Evolutionary conservation across 2,797 vertebrate species (phyloP), one percentile per base, ranked within the genome.

Genomic region (Threskiornis aethiopicus): DNA sequence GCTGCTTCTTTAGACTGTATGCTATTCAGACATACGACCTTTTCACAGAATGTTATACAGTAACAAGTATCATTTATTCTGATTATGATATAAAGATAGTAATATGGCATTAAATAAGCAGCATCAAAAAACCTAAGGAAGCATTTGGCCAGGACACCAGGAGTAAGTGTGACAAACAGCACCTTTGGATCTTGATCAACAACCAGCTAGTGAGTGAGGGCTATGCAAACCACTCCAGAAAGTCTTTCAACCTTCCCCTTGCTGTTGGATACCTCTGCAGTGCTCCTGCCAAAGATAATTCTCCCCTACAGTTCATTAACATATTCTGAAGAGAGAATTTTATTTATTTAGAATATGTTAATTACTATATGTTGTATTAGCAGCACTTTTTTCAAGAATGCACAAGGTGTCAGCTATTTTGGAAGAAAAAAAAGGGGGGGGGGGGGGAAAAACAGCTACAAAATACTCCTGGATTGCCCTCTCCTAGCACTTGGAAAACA

Each of bases 231-330:
- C 67, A 37, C 73, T 52, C 70, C 73, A 79, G 37, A 59, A 92
- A 85, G 52, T n/a, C 81, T 93, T 89, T 70, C 59, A 82, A 33
- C 28, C 62, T 84, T 87, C 44, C 31, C 64, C 75, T 78, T 87
- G 66, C 54, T 84, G 41, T 42, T 83, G 72, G 75, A 85, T 61
- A 83, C 44, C 61, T 89, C 81, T 67, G 65, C 33, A 51, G 28
- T 49, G 39, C 22, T 89, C 71, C 76, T 91, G 90, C 87, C 94
- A 96, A 90, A 83, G 57, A 94, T 16, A 90, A 92, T 28, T n/a
- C n/a, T 59, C n/a, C 61, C 47, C 83, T 85, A 59, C 51, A 75
- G 67, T 8, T 52, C 67, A 84, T 66, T 35, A 93, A 83, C 47
- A 37, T 39, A 58, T 25, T 80, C 52, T 25, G 17, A 88, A 86